phyloP scores from a whole-genome alignment of 2,113 vertebrate species.

The Rutilus rutilus region DNA sequence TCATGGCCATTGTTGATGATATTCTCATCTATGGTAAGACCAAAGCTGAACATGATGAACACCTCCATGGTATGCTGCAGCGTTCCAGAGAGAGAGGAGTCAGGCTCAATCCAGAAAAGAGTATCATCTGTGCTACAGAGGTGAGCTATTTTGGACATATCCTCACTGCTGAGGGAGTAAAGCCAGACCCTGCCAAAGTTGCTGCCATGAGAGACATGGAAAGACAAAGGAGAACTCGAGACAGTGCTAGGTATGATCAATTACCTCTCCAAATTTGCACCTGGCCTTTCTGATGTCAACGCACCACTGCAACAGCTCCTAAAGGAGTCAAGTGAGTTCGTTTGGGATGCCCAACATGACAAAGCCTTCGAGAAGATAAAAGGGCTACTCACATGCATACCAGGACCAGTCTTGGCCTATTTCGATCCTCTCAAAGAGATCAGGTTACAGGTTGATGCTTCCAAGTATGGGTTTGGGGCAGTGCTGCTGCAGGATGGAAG shows the following conservation, averaged over 20 bases:
- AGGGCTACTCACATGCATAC: neutral
- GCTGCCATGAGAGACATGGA: too few species aligned
- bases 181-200: too few species aligned
- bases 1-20: neutral
- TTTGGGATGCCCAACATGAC: neutral
- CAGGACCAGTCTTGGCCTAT: too few species aligned
- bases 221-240: too few species aligned
- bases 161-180: too few species aligned
- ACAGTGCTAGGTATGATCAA: too few species aligned
- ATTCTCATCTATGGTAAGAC: neutral
- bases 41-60: neutral
- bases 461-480: neutral
- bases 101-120: neutral
- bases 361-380: too few species aligned
- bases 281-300: slow-evolving; percentile 25
- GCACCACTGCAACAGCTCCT: slow-evolving; percentile 27
- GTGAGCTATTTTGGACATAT: too few species aligned
- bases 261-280: too few species aligned
- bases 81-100: neutral
- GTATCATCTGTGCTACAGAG: too few species aligned
- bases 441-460: neutral
- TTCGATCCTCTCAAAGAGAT: neutral
- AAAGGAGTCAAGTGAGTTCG: slow-evolving; percentile 3
- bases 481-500: slow-evolving; percentile 24
- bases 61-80: neutral